Evolutionary conservation across 2,888 invertebrate genomes (phyloP), one percentile per base, ranked within the genome.

Genomic region (Andrena marginata): DNA sequence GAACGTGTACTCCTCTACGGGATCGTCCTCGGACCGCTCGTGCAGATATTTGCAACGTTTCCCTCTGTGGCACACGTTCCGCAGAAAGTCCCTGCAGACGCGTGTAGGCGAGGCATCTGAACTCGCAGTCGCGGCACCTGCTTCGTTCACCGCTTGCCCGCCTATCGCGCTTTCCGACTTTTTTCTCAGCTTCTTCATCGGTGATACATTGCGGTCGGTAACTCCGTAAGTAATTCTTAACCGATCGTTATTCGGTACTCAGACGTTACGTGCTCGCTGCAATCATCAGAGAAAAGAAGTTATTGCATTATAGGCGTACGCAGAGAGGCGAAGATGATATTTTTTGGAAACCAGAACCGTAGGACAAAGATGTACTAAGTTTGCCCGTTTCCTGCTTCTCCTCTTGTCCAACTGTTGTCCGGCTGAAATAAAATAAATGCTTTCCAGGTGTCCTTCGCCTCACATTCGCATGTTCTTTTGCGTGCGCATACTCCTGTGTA

Each of bases 51-150:
- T 95, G 90, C 95, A 95, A 75, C 94, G 91, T 77, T 93, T 93
- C 72, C 95, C 95, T 62, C 96, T 92, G 79, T 95, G 95, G 87
- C 96, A 96, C 20, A 95, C 94, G 75, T 96, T 96, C 10, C 96
- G 94, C 26, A 95, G 90, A 90, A 95, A 96, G 90, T 96, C 96
- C 31, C 96, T 92, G 84, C 96, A 96, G 51, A 96, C 93, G 35
- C 94, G 89, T 20, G 82, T 89, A 0, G 92, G 89, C 29, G 92
- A 89, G 2, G 89, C 85, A 60, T 93, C 93, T 48, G 87, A 87
- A 68, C 85, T 90, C 31, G 74, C 77, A 65, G 84, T 92, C 42
- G 84, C 86, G 60, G 90, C 91, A 62, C 91, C 91, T 67, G 91
- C 89, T 64, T 80, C 72, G 29, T 56, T 80, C 62, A 29, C 29